Base-by-base conservation (phyloP, 30 jellyfish, hydroid and myxozoan species). In the Aurelia sp. region DNA sequence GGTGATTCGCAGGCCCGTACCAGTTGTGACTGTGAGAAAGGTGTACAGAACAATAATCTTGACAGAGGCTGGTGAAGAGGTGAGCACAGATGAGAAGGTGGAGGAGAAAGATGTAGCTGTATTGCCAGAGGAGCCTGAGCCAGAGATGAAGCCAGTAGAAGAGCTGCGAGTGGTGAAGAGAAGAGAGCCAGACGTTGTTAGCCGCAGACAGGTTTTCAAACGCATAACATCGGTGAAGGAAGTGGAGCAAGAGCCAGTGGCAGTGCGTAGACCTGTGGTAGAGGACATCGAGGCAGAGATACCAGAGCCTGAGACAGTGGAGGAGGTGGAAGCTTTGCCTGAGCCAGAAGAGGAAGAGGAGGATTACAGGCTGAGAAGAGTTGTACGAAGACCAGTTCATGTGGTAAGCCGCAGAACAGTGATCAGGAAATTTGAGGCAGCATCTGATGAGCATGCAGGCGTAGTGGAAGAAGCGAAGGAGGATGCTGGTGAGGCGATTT, bases 1-100 rank as follows among this genome's bases (percentile, higher is more conserved):
- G 66, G 90, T 90, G 83, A 71, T 84, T 63, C 82, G 88, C 66
- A 55, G 96, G 30, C 93, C 97, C 5, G 90, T 91, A 20, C 94
- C 93, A 21, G 97, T 91, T 84, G 90, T 91, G 47, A 91, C 97
- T 0, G 90, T 86, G 40, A 77, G 98, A 31, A 91, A 96, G 66
- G 96, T 91, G 62, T 81, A 81, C 88, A 79, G 95, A 41, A 85
- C 94, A 48, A 51, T 79, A 15, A 65, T 91, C 58, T 18, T 77
- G 20, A 73, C 87, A 20, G 88, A 84, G 65, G 52, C 73, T 27
- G 88, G 81, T n/a, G 86, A 74, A 13, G 86, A 74, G 74, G 22
- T 33, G 60, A 33, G 37, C 15, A 93, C 33, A 20, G 87, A 55
- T 41, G 96, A 87, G 77, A 33, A 17, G 60, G 50, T 59, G 20